Evolutionary conservation across 2,113 vertebrate species (phyloP), one percentile per base, ranked within the genome.

Genomic region (Cavia porcellus): DNA sequence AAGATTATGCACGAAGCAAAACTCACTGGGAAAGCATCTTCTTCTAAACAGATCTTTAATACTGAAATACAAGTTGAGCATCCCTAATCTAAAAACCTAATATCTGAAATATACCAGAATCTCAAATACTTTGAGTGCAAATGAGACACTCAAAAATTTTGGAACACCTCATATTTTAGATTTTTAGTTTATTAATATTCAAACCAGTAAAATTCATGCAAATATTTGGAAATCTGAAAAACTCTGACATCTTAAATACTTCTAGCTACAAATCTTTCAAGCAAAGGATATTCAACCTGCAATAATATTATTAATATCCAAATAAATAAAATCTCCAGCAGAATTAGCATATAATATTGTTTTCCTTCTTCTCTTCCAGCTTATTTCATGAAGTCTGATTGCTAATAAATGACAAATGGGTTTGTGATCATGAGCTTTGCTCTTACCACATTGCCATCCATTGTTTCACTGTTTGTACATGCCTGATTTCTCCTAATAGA

Each of bases 401-500:
- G 64, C 32, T 45, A 88, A 81, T 15, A 84, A 52, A 24, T 82
- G 59, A 95, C 32, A 94, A 75, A 75, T 70, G 35, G 66, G 4
- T 68, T 75, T 81, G 22, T 59, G 28, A 52, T 72, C 55, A 32
- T 50, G 59, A 57, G 50, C 15, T 9, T 10, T 62, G 42, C 28
- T 95, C 57, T 85, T 55, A 57, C 79, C 50, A 95, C 95, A 64
- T 1, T 70, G 85, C 13, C 50, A 28, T 19, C 8, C 14, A 68
- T 19, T 19, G 5, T 66, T 64, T 94, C 52, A 79, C 42, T 68
- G 20, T 79, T 86, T 91, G 24, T 14, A 25, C 32, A 59, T 13
- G 35, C 3, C 50, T 42, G 94, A 30, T 75, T 96, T 89, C 86
- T 93, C 90, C 86, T 94, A 42, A 15, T 57, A 85, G 24, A 47